Evolutionary conservation across 1,140 invertebrate genomes (phyloP).

Genomic region (Doryteuthis pealeii): DNA sequence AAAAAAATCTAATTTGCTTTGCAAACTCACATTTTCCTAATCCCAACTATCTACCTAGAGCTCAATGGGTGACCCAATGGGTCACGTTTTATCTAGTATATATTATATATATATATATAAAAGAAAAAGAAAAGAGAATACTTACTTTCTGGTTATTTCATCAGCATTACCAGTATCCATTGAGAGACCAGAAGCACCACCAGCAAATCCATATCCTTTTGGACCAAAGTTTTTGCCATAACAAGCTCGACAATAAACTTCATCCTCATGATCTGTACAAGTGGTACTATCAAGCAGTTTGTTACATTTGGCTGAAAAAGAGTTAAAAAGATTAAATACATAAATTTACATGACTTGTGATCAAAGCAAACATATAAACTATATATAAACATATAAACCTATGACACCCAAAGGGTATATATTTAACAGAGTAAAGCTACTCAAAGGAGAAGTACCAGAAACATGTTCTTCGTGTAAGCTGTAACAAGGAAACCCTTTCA

Average conservation of each 20-base stretch:
- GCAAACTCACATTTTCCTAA: too few species aligned
- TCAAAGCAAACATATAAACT: not conserved
- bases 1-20: too few species aligned
- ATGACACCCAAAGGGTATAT: too few species aligned
- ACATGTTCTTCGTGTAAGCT: too few species aligned
- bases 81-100: too few species aligned
- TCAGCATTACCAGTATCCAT: constrained; percentile 68
- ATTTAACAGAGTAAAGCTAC: too few species aligned
- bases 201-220: constrained; percentile 93
- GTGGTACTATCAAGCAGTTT: constrained; percentile 92
- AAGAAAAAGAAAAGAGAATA: not conserved
- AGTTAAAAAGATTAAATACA: not conserved
- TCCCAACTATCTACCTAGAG: too few species aligned
- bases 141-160: constrained; percentile 40
- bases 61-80: too few species aligned
- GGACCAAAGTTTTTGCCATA: constrained; percentile 90
- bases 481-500: too few species aligned
- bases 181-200: constrained; percentile 92
- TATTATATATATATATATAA: too few species aligned
- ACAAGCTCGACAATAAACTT: constrained; percentile 92
- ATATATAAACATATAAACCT: not conserved
- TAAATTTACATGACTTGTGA: not conserved
- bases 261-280: constrained; percentile 88
- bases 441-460: too few species aligned
- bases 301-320: constrained; percentile 70